Evolutionary conservation across 2,113 vertebrate genomes (phyloP).

Genomic region (Dermatemys mawii): DNA sequence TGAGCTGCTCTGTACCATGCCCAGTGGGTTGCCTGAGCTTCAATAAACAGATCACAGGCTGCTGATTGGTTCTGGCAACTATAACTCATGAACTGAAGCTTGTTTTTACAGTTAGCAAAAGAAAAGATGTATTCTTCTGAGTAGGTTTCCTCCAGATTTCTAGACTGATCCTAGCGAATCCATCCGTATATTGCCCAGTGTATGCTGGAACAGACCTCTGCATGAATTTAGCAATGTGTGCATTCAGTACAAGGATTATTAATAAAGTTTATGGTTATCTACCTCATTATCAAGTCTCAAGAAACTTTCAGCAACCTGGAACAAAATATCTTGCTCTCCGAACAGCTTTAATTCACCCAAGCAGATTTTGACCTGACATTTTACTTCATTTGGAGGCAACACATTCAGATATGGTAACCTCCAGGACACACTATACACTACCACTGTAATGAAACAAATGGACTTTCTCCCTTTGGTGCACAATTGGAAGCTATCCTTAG

Average conservation of each 20-base stretch:
- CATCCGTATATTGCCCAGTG: not conserved
- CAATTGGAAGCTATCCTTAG: not conserved
- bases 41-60: not conserved
- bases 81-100: not conserved
- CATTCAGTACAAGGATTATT: not conserved
- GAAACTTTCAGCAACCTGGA: not conserved
- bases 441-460: not conserved
- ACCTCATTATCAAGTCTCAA: not conserved
- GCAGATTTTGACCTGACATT: not conserved
- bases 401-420: not conserved
- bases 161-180: not conserved
- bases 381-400: not conserved
- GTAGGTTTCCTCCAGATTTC: not conserved
- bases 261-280: not conserved
- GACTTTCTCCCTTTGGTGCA: not conserved
- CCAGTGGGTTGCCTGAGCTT: not conserved
- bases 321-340: not conserved
- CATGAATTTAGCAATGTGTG: not conserved
- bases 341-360: not conserved
- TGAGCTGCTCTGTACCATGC: not conserved
- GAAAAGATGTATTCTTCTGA: not conserved
- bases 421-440: not conserved
- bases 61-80: not conserved
- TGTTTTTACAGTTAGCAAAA: not conserved
- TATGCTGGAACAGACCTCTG: not conserved